Evolutionary conservation across 2,888 invertebrate species (phyloP).

Genomic region (Cotesia congregata): DNA sequence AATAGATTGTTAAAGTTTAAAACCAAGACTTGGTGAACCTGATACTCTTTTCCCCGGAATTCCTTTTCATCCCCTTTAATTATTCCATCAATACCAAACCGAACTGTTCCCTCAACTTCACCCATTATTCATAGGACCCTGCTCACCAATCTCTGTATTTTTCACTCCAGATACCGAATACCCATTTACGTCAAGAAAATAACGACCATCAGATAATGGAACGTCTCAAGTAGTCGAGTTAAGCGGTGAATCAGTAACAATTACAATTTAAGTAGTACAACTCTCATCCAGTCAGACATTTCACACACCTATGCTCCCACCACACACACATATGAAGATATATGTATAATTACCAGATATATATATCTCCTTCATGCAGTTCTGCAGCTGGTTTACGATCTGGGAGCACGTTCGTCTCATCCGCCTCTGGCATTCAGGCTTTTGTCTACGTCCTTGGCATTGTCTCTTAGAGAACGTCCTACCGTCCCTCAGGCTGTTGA

Average conservation of each 20-base stretch:
- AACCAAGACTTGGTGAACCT: no score
- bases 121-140: slow-evolving; percentile 15
- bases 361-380: background rate
- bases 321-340: background rate
- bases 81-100: no score
- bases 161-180: slow-evolving; percentile 9
- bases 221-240: slow-evolving; percentile 12
- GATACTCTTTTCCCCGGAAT: no score
- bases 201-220: background rate
- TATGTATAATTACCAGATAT: slow-evolving; percentile 15
- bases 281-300: slow-evolving; percentile 16
- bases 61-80: no score
- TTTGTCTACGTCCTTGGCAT: slow-evolving; percentile 57
- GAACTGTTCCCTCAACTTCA: background rate
- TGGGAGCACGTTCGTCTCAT: slow-evolving; percentile 28
- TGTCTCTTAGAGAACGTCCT: slow-evolving; percentile 50
- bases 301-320: background rate
- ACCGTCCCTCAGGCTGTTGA: slow-evolving; percentile 24
- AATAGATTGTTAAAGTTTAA: no score
- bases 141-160: background rate
- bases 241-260: slow-evolving; percentile 12
- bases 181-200: background rate
- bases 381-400: slow-evolving; percentile 39
- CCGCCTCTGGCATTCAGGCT: slow-evolving; percentile 54
- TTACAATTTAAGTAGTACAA: slow-evolving; percentile 16